Percentiles rank a stretch among this genome's conserved stretches.
phyloP scores from a whole-genome alignment of 1,140 invertebrate genomes.

The Orchestia grillus region DNA sequence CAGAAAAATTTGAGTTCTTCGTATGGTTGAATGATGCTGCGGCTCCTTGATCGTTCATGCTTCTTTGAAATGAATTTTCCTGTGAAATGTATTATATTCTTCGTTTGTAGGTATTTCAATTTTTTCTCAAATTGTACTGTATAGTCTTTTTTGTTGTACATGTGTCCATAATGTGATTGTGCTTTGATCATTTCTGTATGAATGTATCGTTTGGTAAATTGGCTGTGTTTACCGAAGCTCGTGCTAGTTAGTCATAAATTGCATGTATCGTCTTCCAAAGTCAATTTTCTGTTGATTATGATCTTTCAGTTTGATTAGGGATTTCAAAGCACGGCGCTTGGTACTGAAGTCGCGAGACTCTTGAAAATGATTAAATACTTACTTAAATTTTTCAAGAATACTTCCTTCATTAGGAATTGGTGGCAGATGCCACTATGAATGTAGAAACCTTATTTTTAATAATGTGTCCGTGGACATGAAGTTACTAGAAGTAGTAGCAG shows the following conservation, averaged over 20 bases:
- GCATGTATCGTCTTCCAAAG: background rate
- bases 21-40: background rate
- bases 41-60: background rate
- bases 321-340: background rate
- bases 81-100: background rate
- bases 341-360: background rate
- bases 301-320: background rate
- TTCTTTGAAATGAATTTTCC: background rate
- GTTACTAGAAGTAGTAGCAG: background rate
- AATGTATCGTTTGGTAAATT: background rate
- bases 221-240: background rate
- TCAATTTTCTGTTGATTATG: background rate
- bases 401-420: background rate
- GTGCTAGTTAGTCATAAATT: background rate
- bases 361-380: background rate
- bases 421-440: background rate
- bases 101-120: background rate
- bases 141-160: background rate
- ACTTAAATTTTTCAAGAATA: background rate
- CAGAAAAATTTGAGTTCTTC: background rate
- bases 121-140: background rate
- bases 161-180: background rate
- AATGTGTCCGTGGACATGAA: background rate
- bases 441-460: background rate
- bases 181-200: background rate